Evolutionary conservation across 2,888 invertebrate genomes (phyloP).

Genomic region (Tanytarsus gracilentus): DNA sequence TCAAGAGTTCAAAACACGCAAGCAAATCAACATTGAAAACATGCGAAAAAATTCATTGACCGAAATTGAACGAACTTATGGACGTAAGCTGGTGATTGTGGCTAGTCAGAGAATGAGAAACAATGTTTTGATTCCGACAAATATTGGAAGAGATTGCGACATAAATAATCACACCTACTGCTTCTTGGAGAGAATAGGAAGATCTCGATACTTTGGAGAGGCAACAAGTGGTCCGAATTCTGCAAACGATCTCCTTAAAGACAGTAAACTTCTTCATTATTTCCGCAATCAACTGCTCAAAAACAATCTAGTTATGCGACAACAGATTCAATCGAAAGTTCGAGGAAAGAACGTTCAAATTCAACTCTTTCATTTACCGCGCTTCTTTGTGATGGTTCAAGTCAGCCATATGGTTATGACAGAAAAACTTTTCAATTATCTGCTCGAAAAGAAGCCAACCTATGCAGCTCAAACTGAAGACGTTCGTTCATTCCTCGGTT

Average conservation of each 20-base stretch:
- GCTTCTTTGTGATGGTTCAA: slow-evolving; percentile 53
- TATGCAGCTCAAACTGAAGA: slow-evolving; percentile 46
- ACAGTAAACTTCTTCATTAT: slow-evolving; percentile 50
- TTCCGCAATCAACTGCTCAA: slow-evolving; percentile 52
- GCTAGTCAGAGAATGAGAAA: slow-evolving; percentile 55
- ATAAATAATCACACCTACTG: slow-evolving; percentile 54
- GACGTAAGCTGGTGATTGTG: slow-evolving; percentile 57
- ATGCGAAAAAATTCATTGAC: slow-evolving; percentile 43
- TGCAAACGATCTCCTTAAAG: slow-evolving; percentile 46
- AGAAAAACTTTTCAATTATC: slow-evolving; percentile 47
- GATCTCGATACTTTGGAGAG: slow-evolving; percentile 60
- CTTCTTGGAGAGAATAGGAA: slow-evolving; percentile 63
- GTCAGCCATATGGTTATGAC: slow-evolving; percentile 46
- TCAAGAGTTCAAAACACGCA: slow-evolving; percentile 50
- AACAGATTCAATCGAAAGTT: slow-evolving; percentile 49
- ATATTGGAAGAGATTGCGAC: slow-evolving; percentile 43
- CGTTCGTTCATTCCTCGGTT: slow-evolving; percentile 44
- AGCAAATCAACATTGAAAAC: slow-evolving; percentile 43
- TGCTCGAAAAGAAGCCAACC: slow-evolving; percentile 47
- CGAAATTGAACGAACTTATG: slow-evolving; percentile 49
- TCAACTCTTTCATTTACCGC: slow-evolving; percentile 51
- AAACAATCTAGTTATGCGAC: slow-evolving; percentile 52
- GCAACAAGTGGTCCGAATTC: slow-evolving; percentile 56
- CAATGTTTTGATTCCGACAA: slow-evolving; percentile 48
- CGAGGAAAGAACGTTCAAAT: slow-evolving; percentile 42